Base-by-base conservation (phyloP, 1,140 invertebrate species). In the Charaxes varanes region DNA sequence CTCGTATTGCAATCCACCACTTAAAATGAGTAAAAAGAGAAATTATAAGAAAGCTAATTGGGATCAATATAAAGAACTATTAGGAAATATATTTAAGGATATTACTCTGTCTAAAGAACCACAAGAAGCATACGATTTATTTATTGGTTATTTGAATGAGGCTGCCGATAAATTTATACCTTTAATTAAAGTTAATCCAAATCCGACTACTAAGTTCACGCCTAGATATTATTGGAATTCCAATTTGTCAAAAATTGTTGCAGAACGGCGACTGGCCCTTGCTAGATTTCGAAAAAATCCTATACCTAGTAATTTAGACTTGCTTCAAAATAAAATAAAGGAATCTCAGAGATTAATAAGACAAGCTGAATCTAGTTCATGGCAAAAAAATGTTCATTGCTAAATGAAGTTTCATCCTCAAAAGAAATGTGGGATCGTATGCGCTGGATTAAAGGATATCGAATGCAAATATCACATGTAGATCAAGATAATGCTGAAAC, bases 161-260 rank as follows among this genome's bases (percentile, higher is more conserved):
- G 16, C 30, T 6, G 30, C 30, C 7, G 30, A 32, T 17, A 10
- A 8, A 18, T 17, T 17, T 18, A 32, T 32, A 17, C 30, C 30
- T 7, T n/a, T 17, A 8, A n/a, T 16, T 5, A 32, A 18, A 16
- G 18, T 32, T 16, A 17, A 15, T 17, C 16, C 16, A 17, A 15
- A 32, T 32, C 30, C 30, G 6, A 14, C 12, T 50, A 40, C 27
- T 15, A 45, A 41, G 31, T 61, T 56, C 42, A 48, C 6, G 3
- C 38, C 46, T 1, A 56, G 53, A 31, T 36, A 41, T 14, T 60
- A 60, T 18, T 56, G 53, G 49, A 56, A 11, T 17, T 5, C 18
- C 0, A 12, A 28, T 5, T 6, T 55, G 1, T 52, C 56, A 6
- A 52, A 47, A 48, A 27, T 26, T 3, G 30, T 59, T 3, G 51